phyloP scores from a whole-genome alignment of 2,888 invertebrate genomes.

The Chrysopilus asiliformis region DNA sequence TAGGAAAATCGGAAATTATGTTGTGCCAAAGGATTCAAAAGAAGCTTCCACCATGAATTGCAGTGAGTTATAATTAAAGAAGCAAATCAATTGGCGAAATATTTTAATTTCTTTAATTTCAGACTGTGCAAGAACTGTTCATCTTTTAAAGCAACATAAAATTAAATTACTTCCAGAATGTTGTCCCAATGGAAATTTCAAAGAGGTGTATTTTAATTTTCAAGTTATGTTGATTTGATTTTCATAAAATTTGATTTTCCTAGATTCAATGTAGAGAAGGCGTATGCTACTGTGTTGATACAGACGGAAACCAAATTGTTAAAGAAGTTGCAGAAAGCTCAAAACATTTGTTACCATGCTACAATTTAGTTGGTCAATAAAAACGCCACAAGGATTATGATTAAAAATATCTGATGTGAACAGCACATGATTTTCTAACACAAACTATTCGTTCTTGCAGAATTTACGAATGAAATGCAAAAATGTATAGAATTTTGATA shows the following conservation, averaged over 20 bases:
- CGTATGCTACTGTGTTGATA: constrained; percentile 48
- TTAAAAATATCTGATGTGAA: no score
- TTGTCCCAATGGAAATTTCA: constrained; percentile 50
- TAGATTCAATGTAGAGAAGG: constrained; percentile 47
- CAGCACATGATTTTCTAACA: no score
- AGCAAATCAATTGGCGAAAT: not conserved
- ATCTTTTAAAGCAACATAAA: constrained; percentile 33
- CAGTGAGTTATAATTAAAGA: no score
- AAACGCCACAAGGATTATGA: no score
- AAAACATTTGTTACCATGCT: no score
- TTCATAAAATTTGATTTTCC: constrained; percentile 1
- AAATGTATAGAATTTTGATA: no score
- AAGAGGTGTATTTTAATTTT: constrained; percentile 19
- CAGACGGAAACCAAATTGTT: constrained; percentile 41
- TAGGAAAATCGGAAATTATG: constrained; percentile 39
- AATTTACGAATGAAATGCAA: no score
- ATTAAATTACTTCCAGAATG: constrained; percentile 42
- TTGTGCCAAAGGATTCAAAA: constrained; percentile 31
- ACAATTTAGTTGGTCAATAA: no score
- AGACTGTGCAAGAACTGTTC: constrained; percentile 49
- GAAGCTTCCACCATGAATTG: constrained; percentile 43
- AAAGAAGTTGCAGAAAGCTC: no score
- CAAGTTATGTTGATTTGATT: constrained; percentile 1
- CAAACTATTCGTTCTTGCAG: no score
- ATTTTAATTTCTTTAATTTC: constrained; percentile 17